A percentile compares a stretch with the other conserved stretches of the same genome.
These are phyloP conservation scores for Liparis tanakae DNA, from an alignment of 2,797 vertebrate genomes.

Conservation along the genomic window DNA sequence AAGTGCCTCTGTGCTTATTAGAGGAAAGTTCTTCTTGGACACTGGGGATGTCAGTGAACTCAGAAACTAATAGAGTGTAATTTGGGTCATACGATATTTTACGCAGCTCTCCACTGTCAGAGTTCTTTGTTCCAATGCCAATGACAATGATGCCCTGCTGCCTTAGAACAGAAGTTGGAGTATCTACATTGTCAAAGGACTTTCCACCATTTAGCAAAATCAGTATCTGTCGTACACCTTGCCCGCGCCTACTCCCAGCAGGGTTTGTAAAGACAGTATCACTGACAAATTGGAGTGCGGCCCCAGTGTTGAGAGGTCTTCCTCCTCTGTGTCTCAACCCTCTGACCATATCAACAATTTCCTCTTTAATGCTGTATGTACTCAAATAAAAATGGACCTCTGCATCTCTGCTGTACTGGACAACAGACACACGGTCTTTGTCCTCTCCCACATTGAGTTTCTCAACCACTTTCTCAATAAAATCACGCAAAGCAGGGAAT, in stretches of 20 bases:
- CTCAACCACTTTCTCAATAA: conserved; percentile 85
- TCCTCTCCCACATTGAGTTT: conserved; percentile 82
- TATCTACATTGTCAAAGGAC: background rate
- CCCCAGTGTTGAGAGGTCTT: background rate
- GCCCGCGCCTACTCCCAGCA: background rate
- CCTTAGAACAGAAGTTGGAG: background rate
- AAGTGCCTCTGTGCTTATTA: conserved; percentile 44
- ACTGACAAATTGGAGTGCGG: background rate
- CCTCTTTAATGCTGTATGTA: conserved; percentile 42
- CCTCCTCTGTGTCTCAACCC: conserved; percentile 31
- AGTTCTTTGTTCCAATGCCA: background rate
- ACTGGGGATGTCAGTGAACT: conserved; percentile 58
- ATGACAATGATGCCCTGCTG: background rate
- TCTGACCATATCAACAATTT: conserved; percentile 49
- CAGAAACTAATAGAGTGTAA: conserved; percentile 50
- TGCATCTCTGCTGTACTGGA: conserved; percentile 86
- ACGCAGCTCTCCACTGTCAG: background rate
- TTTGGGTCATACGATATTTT: conserved; percentile 55
- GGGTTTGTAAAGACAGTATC: background rate
- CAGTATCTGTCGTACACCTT: background rate
- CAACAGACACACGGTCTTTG: conserved; percentile 84
- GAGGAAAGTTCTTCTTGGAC: conserved; percentile 51
- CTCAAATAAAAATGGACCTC: conserved; percentile 85
- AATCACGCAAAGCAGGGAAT: conserved; percentile 84
- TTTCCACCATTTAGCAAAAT: background rate